These are phyloP conservation scores for Saccostrea echinata DNA, from an alignment of 1,140 invertebrate species.

Conservation along the genomic window DNA sequence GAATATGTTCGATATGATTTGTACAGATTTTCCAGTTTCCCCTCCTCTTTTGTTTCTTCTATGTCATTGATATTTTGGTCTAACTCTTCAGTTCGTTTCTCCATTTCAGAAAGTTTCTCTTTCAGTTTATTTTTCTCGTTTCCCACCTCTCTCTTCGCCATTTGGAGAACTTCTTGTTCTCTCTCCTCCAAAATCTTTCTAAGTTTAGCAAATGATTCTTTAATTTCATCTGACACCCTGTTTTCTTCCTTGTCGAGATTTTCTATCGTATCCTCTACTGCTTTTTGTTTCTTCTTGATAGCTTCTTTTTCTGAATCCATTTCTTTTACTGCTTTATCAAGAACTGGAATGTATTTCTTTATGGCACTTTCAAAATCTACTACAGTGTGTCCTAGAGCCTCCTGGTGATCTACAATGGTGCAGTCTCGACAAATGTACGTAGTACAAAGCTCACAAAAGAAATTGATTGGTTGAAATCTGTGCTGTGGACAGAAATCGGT, in stretches of 20 bases:
- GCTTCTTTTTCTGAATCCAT: slow-evolving; percentile 62
- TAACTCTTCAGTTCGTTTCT: slow-evolving; percentile 48
- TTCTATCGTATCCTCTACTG: slow-evolving; percentile 61
- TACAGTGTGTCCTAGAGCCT: slow-evolving; percentile 67
- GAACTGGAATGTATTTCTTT: slow-evolving; percentile 65
- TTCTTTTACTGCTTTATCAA: slow-evolving; percentile 65
- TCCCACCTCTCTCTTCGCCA: slow-evolving; percentile 61
- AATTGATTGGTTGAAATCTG: slow-evolving; percentile 69
- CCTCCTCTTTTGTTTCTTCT: slow-evolving; percentile 61
- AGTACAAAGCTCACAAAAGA: slow-evolving; percentile 73
- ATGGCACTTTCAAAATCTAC: slow-evolving; percentile 68
- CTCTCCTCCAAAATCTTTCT: slow-evolving; percentile 62
- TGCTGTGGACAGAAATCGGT: slow-evolving; percentile 70
- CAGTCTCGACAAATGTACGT: slow-evolving; percentile 72
- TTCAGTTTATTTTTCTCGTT: slow-evolving; percentile 65
- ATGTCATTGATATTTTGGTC: slow-evolving; percentile 56
- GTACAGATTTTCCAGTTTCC: slow-evolving; percentile 68
- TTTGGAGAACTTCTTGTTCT: slow-evolving; percentile 64
- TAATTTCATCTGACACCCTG: slow-evolving; percentile 60
- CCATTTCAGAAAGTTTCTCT: slow-evolving; percentile 63
- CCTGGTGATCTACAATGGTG: slow-evolving; percentile 73
- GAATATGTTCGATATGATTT: slow-evolving; percentile 61
- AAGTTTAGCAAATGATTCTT: slow-evolving; percentile 62
- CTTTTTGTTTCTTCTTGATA: slow-evolving; percentile 60
- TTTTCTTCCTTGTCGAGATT: slow-evolving; percentile 56